Evolutionary conservation across 2,113 vertebrate genomes (phyloP), one percentile per base, ranked within the genome.

Genomic region (Caranx melampygus): DNA sequence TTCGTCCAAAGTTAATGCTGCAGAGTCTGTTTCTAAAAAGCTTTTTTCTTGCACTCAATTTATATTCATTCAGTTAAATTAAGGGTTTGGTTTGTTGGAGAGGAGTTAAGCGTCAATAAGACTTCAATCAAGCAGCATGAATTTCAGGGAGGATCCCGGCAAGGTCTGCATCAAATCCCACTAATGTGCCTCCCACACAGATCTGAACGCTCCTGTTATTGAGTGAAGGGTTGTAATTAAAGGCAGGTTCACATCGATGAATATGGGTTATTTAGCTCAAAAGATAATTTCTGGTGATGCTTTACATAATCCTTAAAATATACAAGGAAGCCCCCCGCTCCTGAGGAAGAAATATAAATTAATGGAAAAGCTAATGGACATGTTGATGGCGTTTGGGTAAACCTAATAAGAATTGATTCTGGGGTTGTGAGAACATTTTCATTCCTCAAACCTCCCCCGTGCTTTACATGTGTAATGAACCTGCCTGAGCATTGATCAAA

Each of bases 321-420:
- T 89, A 91, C 85, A 80, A 81, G 85, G 82, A 65, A 83, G 81
- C 26, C 14, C 26, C 14, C 69, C 62, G 63, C 83, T 85, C 87
- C 66, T 61, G 72, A 58, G 70, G 69, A 82, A 72, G 78, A 89
- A 87, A 88, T 73, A 78, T 87, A 85, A 89, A 87, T 90, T 14
- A 89, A 91, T 75, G 83, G 87, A 14, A 75, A 88, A 81, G 92
- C 89, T 92, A 91, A 92, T 87, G 87, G 92, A 91, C 86, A 85
- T 78, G 83, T 88, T 91, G 92, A 94, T 90, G 92, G 91, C 88
- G 67, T 88, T 92, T 87, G 9, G 11, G 87, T 68, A 83, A 88
- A 89, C 80, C 87, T 89, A 92, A 93, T 92, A 88, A 93, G 89
- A 94, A 93, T 92, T 90, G 83, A 93, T 93, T 91, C 63, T 81